Evolutionary conservation across 2,797 vertebrate genomes (phyloP).

Genomic region (Pangasius sanitwongsei): DNA sequence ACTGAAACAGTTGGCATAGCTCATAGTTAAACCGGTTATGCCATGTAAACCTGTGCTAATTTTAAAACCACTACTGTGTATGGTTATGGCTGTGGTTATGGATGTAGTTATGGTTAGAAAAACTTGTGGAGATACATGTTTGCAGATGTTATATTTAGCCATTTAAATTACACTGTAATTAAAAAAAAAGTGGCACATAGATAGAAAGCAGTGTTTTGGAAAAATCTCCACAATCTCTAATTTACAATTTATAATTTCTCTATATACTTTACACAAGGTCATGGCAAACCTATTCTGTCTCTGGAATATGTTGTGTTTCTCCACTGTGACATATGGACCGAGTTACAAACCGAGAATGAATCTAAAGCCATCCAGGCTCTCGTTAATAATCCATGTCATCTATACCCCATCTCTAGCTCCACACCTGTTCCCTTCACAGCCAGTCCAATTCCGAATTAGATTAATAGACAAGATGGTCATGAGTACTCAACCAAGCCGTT

Average conservation of each 20-base stretch:
- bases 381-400: constrained; percentile 74
- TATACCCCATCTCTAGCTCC: constrained; percentile 62
- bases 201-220: neutral
- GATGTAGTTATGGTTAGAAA: neutral
- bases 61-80: no score
- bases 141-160: neutral
- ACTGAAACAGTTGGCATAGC: neutral
- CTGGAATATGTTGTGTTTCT: constrained; percentile 63
- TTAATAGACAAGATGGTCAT: constrained; percentile 77
- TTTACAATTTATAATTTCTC: neutral
- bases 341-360: constrained; percentile 61
- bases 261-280: constrained; percentile 36
- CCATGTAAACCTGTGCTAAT: neutral
- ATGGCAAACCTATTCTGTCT: constrained; percentile 50
- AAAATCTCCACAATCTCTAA: neutral
- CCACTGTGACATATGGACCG: constrained; percentile 67
- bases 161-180: neutral
- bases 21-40: neutral
- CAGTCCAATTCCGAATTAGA: constrained; percentile 69
- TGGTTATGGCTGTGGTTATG: neutral
- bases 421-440: constrained; percentile 72
- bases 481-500: constrained; percentile 70
- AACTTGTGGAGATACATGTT: neutral
- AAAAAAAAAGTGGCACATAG: neutral
- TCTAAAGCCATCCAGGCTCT: constrained; percentile 66